Evolutionary conservation across 2,888 invertebrate genomes (phyloP).

Genomic region (Acrobasis suavella): DNA sequence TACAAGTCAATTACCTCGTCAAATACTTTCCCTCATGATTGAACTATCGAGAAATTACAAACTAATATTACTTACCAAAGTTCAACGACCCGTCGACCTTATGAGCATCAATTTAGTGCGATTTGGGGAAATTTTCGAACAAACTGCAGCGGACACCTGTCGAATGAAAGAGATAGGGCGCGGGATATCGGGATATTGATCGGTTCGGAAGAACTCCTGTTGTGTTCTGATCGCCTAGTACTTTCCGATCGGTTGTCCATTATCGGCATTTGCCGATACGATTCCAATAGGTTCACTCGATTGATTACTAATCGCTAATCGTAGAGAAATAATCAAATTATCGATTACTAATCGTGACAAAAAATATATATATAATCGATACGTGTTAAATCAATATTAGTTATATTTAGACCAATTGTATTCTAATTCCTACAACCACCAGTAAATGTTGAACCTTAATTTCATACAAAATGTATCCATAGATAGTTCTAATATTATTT

Average conservation of each 20-base stretch:
- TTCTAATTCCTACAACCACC: background rate
- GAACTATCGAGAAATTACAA: background rate
- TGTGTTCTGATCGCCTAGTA: conserved; percentile 59
- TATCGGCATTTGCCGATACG: conserved; percentile 72
- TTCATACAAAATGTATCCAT: background rate
- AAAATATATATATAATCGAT: background rate
- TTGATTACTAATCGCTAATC: conserved; percentile 5
- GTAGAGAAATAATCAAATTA: background rate
- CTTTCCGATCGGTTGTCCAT: conserved; percentile 75
- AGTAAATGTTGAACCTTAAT: background rate
- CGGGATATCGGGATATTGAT: conserved; percentile 66
- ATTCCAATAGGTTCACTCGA: conserved; percentile 43
- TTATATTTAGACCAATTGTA: too few relatives aligned
- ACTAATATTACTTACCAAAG: background rate
- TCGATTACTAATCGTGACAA: background rate
- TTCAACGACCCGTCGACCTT: conserved; percentile 22
- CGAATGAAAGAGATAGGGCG: conserved; percentile 53
- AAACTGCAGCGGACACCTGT: conserved; percentile 38
- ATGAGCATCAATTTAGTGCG: conserved; percentile 14
- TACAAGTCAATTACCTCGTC: background rate
- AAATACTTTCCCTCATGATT: background rate
- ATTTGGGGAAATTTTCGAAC: conserved; percentile 23
- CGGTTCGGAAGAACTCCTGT: conserved; percentile 67
- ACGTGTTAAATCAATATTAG: too few relatives aligned
- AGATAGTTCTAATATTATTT: background rate